Conservation (phyloP, 2,888 invertebrate species). For the Epinotia ramella region DNA sequence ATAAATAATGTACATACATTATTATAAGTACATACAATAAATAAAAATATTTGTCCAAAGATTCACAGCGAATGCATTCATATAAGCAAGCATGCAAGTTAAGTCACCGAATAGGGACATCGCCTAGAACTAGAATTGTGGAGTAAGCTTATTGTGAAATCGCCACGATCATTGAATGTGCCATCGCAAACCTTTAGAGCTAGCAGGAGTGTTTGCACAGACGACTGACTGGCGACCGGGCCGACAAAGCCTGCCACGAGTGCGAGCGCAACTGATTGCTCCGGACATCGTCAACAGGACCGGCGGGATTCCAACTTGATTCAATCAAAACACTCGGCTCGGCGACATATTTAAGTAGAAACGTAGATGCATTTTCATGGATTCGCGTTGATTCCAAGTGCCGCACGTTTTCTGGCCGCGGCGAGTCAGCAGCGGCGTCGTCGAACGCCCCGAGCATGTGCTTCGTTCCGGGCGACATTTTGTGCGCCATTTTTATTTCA, state of each 20-base stretch:
- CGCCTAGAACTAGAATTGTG: slow-evolving; percentile 7
- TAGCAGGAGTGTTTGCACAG: slow-evolving; percentile 32
- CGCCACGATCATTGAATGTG: slow-evolving; percentile 38
- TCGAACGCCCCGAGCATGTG: slow-evolving; percentile 45
- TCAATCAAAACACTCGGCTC: slow-evolving; percentile 61
- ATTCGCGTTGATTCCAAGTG: slow-evolving; percentile 67
- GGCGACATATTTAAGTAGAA: slow-evolving; percentile 53
- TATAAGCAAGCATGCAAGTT: background rate
- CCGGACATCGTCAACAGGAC: slow-evolving; percentile 45
- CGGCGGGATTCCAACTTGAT: slow-evolving; percentile 58
- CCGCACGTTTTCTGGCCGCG: slow-evolving; percentile 67
- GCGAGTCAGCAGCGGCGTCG: slow-evolving; percentile 50
- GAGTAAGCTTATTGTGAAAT: slow-evolving; percentile 35
- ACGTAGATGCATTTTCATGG: slow-evolving; percentile 67
- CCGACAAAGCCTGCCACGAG: slow-evolving; percentile 41
- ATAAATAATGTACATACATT: too few relatives aligned
- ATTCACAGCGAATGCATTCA: background rate
- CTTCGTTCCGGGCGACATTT: slow-evolving; percentile 54
- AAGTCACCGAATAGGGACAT: slow-evolving; percentile 1
- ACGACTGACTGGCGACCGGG: slow-evolving; percentile 29
- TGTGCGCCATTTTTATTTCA: slow-evolving; percentile 72
- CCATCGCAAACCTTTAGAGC: slow-evolving; percentile 35
- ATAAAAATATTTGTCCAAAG: background rate
- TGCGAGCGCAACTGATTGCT: slow-evolving; percentile 41
- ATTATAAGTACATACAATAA: background rate